Base-by-base conservation (phyloP, 2,113 vertebrate species). In the Chloebia gouldiae region DNA sequence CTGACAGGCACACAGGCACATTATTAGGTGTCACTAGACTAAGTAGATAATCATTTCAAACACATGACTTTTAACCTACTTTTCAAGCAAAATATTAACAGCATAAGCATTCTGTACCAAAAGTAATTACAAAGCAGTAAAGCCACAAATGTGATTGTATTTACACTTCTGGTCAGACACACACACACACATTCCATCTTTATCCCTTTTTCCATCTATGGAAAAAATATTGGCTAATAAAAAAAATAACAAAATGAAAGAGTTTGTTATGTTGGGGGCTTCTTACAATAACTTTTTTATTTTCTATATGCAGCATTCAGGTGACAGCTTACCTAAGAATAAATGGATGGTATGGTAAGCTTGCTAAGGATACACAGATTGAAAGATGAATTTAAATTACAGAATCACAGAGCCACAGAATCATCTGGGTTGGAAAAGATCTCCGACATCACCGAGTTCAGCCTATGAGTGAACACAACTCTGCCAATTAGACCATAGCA, bases 61-160 rank as follows among this genome's bases (percentile, higher is more conserved):
- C 92, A 95, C 92, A 97, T 95, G 88, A 95, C 77, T 83, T 96
- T 94, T 96, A 97, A 94, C 93, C 76, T 95, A 94, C 82, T 97
- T 97, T 81, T 71, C 80, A 88, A 93, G 72, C 35, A 15, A 86
- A 89, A 63, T 27, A 96, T 70, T 95, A 94, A 78, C 61, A 93
- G n/a, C 81, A 81, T 8, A 93, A 75, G 70, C 80, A 94, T 93
- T 93, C 78, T 93, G 88, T 17, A 92, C 77, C 88, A 90, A 89
- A 31, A 85, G 25, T 89, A 89, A 96, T 92, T 13, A 88, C 49
- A 88, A 93, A 57, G 31, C 6, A 13, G 16, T 37, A 88, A 96
- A 83, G 31, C 57, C 24, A 86, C 78, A 84, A 93, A 86, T 20
- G 70, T 91, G 57, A 92, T 94, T 94, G 65, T 51, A 39, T 60